A percentile compares a stretch with the other conserved stretches of the same genome.
Conservation (phyloP, 2,888 invertebrate species). For the Drosophila neotestacea region DNA sequence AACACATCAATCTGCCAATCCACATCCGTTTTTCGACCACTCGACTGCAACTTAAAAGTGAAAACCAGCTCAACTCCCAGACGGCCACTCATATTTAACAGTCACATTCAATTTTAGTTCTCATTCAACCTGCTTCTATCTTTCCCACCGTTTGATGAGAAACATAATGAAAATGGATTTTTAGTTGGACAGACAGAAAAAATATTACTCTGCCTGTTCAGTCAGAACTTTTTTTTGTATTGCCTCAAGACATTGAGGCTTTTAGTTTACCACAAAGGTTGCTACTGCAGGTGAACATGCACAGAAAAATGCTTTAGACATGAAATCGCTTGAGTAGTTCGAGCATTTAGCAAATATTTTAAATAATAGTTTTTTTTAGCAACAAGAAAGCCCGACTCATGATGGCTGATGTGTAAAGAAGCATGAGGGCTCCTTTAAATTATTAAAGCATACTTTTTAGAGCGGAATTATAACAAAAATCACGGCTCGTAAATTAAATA, state of each 20-base stretch:
- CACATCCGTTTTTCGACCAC: constrained; percentile 18
- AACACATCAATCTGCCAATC: constrained; percentile 53
- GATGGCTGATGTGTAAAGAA: not conserved
- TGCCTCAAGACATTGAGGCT: not conserved
- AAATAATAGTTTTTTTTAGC: not conserved
- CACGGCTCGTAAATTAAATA: too few relatives aligned
- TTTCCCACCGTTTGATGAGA: constrained; percentile 6
- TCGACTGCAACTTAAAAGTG: constrained; percentile 24
- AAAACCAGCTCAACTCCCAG: constrained; percentile 23
- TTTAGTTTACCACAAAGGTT: not conserved
- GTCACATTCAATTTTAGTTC: not conserved
- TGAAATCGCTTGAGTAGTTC: not conserved
- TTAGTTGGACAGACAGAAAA: constrained; percentile 33
- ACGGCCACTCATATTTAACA: not conserved
- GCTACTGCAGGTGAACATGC: not conserved
- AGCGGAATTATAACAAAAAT: too few relatives aligned
- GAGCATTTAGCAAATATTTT: not conserved
- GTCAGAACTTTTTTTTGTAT: not conserved
- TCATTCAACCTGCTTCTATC: not conserved
- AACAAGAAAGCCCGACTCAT: too few relatives aligned
- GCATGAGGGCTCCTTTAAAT: too few relatives aligned
- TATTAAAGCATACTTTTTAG: too few relatives aligned
- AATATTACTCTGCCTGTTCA: constrained; percentile 1
- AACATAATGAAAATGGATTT: constrained; percentile 70
- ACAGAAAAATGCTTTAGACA: not conserved